Evolutionary conservation across 2,113 vertebrate genomes (phyloP).

Genomic region (Gnathonemus longibarbis): DNA sequence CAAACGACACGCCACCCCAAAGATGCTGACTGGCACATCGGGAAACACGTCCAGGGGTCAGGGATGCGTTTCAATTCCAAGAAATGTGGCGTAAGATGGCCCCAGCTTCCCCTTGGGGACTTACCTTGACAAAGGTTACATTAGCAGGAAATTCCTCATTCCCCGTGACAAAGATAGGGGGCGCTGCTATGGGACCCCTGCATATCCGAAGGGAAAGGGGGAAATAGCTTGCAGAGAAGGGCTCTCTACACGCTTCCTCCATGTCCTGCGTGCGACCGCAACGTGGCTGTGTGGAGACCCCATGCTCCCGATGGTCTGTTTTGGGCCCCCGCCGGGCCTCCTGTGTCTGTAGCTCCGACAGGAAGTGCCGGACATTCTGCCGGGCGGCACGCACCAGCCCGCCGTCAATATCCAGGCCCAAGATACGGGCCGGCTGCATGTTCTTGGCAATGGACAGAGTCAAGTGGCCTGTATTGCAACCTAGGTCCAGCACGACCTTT

Average conservation of each 20-base stretch:
- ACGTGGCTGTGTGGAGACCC: background rate
- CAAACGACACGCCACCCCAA: background rate
- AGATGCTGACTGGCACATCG: background rate
- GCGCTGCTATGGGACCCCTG: constrained; percentile 71
- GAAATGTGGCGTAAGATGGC: background rate
- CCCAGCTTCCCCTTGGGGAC: constrained; percentile 16
- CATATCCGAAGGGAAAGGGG: constrained; percentile 68
- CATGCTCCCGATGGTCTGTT: background rate
- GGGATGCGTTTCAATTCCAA: background rate
- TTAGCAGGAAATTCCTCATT: constrained; percentile 68
- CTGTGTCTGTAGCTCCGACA: constrained; percentile 62
- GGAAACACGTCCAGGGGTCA: background rate
- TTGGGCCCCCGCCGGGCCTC: constrained; percentile 21
- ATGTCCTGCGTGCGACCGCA: background rate
- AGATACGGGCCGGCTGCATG: constrained; percentile 67
- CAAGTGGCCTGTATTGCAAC: constrained; percentile 79
- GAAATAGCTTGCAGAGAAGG: constrained; percentile 33
- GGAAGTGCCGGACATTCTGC: constrained; percentile 78
- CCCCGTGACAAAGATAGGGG: constrained; percentile 45
- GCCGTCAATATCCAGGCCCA: constrained; percentile 77
- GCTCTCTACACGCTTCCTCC: background rate
- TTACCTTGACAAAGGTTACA: constrained; percentile 69
- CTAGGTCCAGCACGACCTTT: constrained; percentile 73
- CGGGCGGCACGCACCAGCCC: constrained; percentile 66
- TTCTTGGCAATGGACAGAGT: constrained; percentile 68